A percentile compares a stretch with the other conserved stretches of the same genome.
These are phyloP conservation scores for Tiliacea aurago DNA, from an alignment of 2,888 invertebrate genomes.

Conservation along the genomic window DNA sequence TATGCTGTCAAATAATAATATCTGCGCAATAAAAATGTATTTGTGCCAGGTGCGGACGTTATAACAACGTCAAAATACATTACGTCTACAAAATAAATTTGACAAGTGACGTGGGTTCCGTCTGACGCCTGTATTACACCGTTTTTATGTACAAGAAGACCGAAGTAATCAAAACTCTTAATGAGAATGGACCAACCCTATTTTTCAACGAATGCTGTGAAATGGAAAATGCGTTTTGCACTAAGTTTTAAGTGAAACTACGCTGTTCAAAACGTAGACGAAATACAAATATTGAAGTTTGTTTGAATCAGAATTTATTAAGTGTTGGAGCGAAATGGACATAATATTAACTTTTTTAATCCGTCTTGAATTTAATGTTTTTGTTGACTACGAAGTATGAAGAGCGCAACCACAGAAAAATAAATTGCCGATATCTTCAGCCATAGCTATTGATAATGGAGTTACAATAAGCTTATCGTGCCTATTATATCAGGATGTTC, in stretches of 20 bases:
- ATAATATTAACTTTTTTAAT: constrained; percentile 11
- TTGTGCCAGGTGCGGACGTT: constrained; percentile 38
- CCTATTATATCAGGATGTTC: constrained; percentile 1
- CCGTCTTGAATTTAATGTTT: constrained; percentile 1
- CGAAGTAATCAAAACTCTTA: not conserved
- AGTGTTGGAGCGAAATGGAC: constrained; percentile 15
- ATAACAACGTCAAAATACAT: constrained; percentile 48
- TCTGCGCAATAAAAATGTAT: constrained; percentile 47
- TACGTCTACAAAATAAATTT: constrained; percentile 48
- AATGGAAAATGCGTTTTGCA: constrained; percentile 16
- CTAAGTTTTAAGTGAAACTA: constrained; percentile 21
- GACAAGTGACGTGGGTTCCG: constrained; percentile 49
- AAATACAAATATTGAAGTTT: constrained; percentile 34
- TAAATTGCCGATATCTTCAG: not conserved
- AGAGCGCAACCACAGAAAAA: constrained; percentile 5
- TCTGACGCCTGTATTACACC: constrained; percentile 27
- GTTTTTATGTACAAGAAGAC: constrained; percentile 7
- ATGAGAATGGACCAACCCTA: not conserved
- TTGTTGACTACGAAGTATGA: constrained; percentile 1
- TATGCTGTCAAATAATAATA: constrained; percentile 54
- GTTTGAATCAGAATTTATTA: constrained; percentile 12
- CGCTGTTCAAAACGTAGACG: not conserved
- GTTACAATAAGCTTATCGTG: constrained; percentile 17
- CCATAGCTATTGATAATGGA: constrained; percentile 5
- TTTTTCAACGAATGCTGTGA: not conserved